Evolutionary conservation across 2,113 vertebrate species (phyloP), one percentile per base, ranked within the genome.

Genomic region (Dasyprocta punctata): DNA sequence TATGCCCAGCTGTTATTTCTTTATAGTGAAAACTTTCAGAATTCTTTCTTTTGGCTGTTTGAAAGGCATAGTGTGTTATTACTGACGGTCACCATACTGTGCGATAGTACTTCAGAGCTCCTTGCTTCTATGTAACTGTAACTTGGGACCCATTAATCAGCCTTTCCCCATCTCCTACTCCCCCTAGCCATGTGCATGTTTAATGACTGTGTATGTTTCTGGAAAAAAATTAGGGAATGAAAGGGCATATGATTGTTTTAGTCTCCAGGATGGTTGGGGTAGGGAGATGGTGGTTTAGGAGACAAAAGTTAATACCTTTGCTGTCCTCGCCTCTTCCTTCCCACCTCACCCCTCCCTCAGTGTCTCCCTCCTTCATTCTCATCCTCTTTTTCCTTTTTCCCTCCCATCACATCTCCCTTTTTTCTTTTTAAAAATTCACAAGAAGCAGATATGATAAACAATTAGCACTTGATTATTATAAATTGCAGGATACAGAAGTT

Each of bases 291-390:
- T 24, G n/a, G 61, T 41, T 95, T 36, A 86, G 4, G 26, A 4
- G 56, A 11, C 61, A 24, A 65, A n/a, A 20, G 41, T 63, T 44
- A 84, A 24, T n/a, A 5, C 52, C 61, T 36, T 41, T 47, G 16
- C 44, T 56, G 26, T 13, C 16, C 54, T 56, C 58, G 7, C 49
- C 49, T 44, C 3, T 19, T 54, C 24, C 24, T 49, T 13, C 28
- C 22, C n/a, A 9, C 22, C 8, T 1, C 28, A 33, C 28, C 36
- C 8, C 7, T 26, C 22, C 14, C 5, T 61, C 3, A 1, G 0
- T 30, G 6, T 14, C 26, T 49, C 8, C 41, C 52, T 41, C 24
- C 47, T 44, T 52, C 10, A 41, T 22, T 41, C 41, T 30, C 30
- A 28, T 5, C 11, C 20, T 11, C 38, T 11, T 90, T 13, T 20